These are phyloP conservation scores for Conopomorpha cramerella DNA, from an alignment of 1,140 invertebrate species.

Conservation along the genomic window DNA sequence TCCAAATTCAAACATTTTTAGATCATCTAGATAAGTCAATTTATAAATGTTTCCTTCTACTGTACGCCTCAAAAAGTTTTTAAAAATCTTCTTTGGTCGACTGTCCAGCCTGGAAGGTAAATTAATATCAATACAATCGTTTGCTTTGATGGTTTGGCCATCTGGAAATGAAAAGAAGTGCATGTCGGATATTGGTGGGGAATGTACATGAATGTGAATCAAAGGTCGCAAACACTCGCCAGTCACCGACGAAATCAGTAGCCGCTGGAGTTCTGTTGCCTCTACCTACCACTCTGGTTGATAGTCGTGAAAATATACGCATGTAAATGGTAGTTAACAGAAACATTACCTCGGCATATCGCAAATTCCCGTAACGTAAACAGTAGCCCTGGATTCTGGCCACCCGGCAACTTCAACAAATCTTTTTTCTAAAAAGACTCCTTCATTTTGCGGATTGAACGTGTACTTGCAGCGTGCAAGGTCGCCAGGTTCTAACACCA, in stretches of 20 bases:
- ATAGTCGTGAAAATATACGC: no score
- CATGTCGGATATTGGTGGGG: no score
- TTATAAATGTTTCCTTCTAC: conserved; percentile 38
- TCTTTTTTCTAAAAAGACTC: conserved; percentile 30
- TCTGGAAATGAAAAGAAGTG: no score
- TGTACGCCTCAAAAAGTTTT: conserved; percentile 36
- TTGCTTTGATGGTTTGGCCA: no score
- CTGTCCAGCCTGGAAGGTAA: conserved; percentile 30
- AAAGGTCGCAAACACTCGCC: no score
- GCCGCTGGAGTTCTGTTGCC: no score
- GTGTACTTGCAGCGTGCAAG: conserved; percentile 43
- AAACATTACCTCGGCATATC: conserved; percentile 36
- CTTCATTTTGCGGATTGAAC: conserved; percentile 36
- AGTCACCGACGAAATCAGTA: no score
- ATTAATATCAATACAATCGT: not conserved
- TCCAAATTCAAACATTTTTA: conserved; percentile 42
- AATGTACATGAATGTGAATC: no score
- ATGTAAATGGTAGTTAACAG: not conserved
- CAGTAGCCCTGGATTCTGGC: conserved; percentile 34
- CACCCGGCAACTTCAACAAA: conserved; percentile 45
- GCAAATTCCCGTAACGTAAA: conserved; percentile 36
- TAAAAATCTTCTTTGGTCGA: conserved; percentile 47
- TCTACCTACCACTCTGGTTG: no score
- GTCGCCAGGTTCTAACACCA: conserved; percentile 38
- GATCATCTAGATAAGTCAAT: conserved; percentile 40